phyloP scores from a whole-genome alignment of 2,888 invertebrate genomes.

The Julus scanicus region DNA sequence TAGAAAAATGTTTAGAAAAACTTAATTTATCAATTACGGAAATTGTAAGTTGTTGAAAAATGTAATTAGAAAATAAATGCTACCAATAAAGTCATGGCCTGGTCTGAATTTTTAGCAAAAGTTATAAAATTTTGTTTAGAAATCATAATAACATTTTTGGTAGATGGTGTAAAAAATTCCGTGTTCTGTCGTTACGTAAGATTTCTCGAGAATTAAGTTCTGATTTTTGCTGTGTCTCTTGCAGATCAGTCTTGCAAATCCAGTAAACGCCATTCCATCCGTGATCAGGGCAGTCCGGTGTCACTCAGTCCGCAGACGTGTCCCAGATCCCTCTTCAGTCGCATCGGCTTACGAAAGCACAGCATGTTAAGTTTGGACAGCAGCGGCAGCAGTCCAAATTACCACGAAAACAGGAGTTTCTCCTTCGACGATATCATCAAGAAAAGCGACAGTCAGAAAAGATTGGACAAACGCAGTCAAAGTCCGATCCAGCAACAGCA shows the following conservation, averaged over 20 bases:
- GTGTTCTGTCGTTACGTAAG: neutral
- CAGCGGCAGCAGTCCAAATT: constrained; percentile 51
- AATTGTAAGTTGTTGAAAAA: too few relatives aligned
- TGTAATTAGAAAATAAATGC: neutral
- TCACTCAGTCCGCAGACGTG: constrained; percentile 59
- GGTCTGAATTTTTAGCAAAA: too few relatives aligned
- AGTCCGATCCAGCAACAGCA: constrained; percentile 65
- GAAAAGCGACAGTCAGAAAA: constrained; percentile 54
- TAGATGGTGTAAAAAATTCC: neutral
- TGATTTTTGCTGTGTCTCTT: neutral
- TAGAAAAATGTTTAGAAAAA: too few relatives aligned
- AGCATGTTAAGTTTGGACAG: constrained; percentile 76
- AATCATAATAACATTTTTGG: too few relatives aligned
- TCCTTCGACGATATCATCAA: constrained; percentile 60
- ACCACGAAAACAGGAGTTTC: constrained; percentile 58
- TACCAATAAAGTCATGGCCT: neutral
- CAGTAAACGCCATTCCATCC: constrained; percentile 48
- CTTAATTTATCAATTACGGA: too few relatives aligned
- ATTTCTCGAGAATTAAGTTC: neutral
- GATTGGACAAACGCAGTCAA: constrained; percentile 46
- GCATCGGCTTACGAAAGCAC: constrained; percentile 88
- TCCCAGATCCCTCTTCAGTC: constrained; percentile 79
- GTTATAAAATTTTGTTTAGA: too few relatives aligned
- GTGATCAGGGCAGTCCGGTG: constrained; percentile 58
- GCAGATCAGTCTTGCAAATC: constrained; percentile 48